These are phyloP conservation scores for Euspilapteryx auroguttella DNA, from an alignment of 2,888 invertebrate genomes.

Conservation along the genomic window DNA sequence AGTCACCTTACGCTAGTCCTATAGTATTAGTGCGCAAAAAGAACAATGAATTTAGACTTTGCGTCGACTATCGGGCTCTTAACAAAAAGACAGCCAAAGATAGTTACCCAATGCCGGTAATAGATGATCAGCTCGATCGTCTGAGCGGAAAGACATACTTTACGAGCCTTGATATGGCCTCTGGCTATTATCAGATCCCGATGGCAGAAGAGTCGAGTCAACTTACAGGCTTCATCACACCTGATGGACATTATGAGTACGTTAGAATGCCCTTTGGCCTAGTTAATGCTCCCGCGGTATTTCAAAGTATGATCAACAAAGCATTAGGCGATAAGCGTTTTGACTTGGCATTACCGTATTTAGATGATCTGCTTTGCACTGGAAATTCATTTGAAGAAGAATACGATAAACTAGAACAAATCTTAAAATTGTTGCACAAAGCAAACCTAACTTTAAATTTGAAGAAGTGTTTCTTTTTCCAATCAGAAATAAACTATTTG, in stretches of 20 bases:
- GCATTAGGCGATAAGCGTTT: conserved; percentile 6
- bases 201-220: conserved; percentile 5
- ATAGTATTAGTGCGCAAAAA: not conserved
- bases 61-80: not conserved
- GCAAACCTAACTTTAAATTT: not conserved
- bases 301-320: conserved; percentile 13
- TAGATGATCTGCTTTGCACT: not conserved
- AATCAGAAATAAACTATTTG: conserved; percentile 10
- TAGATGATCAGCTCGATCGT: not conserved
- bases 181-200: not conserved
- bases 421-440: not conserved
- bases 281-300: conserved; percentile 12
- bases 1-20: not conserved
- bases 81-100: not conserved
- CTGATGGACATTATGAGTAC: conserved; percentile 15
- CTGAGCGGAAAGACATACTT: not conserved
- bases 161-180: not conserved
- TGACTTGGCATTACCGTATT: conserved; percentile 5
- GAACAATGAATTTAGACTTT: not conserved
- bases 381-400: not conserved
- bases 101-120: not conserved
- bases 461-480: conserved; percentile 11
- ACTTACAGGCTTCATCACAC: conserved; percentile 16
- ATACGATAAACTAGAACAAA: not conserved
- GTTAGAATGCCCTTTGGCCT: conserved; percentile 10